Evolutionary conservation across 2,888 invertebrate genomes (phyloP), one percentile per base, ranked within the genome.

Genomic region (Malacosoma neustria): DNA sequence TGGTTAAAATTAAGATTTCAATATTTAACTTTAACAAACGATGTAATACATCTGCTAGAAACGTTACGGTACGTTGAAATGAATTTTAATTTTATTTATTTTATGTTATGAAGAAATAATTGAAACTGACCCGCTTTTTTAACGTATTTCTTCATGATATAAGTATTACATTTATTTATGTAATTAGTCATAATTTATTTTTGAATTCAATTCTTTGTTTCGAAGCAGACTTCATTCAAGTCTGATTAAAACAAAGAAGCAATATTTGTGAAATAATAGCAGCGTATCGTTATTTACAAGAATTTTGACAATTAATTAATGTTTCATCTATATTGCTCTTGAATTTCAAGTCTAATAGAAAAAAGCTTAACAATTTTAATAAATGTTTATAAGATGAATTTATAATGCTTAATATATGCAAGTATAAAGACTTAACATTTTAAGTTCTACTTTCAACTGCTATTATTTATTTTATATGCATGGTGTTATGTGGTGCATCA

Each of bases 1-100:
- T 96, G 95, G 95, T 77, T 95, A 54, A 89, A 90, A 54, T 82
- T 94, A 53, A 91, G 95, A 58, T 94, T 94, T 79, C 89, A 91
- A 51, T 92, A 91, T 75, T 81, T 95, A 69, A 89, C 90, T 46
- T 72, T 93, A 49, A 82, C 90, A 12, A 81, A 90, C 36, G 92
- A 93, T 50, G 90, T 92, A 42, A 84, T 90, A 53, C 87, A 89
- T 45, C 87, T 95, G 57, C 84, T 96, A 45, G 87, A 87, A 56
- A 88, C 89, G 39, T 84, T 95, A 54, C 89, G 87, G 87, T 87
- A 76, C 52, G 81, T 74, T 61, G 46, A 52, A 22, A 7, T 3
- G 2, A 7, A 22, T 9, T 49, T 60, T 43, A 55, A 58, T 58
- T 43, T 51, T 51, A 37, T 40, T 55, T 42, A 46, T 40, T 37